These are phyloP conservation scores for Psilopogon haemacephalus DNA, from an alignment of 2,113 vertebrate species.

Conservation along the genomic window DNA sequence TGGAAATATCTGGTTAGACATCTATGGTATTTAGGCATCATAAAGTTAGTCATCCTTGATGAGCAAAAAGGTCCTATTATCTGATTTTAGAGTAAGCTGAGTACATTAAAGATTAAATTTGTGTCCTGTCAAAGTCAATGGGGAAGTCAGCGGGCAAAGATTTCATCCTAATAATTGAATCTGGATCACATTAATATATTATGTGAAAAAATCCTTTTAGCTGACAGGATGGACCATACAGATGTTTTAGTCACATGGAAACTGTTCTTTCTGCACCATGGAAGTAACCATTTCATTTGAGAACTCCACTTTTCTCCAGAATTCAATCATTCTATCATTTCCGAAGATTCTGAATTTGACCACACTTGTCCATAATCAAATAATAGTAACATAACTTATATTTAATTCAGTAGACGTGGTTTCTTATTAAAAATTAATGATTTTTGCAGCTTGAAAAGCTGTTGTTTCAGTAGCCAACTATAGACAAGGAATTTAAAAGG, in stretches of 20 bases:
- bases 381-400: neutral
- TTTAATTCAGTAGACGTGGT: neutral
- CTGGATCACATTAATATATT: neutral
- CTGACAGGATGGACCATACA: neutral
- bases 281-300: neutral
- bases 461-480: neutral
- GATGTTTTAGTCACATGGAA: neutral
- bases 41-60: neutral
- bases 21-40: neutral
- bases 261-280: neutral
- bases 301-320: neutral
- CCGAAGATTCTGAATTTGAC: neutral
- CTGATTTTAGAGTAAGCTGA: neutral
- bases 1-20: neutral
- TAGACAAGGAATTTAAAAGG: neutral
- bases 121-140: neutral
- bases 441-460: neutral
- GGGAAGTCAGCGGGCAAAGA: neutral
- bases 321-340: neutral
- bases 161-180: neutral
- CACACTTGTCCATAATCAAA: neutral
- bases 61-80: neutral
- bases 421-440: neutral
- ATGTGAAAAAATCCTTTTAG: neutral
- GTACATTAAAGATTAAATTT: neutral